Base-by-base conservation (phyloP, 1,140 invertebrate species). In the Oryzaephilus surinamensis region DNA sequence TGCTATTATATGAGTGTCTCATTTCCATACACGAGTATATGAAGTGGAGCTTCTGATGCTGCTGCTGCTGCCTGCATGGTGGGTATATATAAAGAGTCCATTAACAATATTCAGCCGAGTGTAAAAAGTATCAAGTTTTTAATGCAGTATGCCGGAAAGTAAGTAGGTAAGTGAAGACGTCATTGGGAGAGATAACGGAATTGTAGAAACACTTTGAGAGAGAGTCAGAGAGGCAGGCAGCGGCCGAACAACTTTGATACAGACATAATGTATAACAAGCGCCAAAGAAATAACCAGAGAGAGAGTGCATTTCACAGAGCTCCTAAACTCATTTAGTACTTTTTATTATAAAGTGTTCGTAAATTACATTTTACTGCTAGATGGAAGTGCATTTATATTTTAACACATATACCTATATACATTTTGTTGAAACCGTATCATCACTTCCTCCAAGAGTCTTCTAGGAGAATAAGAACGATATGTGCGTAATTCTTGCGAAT, bases 91-190 rank as follows among this genome's bases (percentile, higher is more conserved):
- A 56, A 54, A 50, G 54, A 50, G 43, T 56, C 55, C 55, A 57
- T 57, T 57, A 57, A 53, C 48, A 42, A 48, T 55, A 55, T 48
- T 46, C 55, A 54, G 45, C 52, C 42, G 44, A 55, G 48, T 55
- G 53, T 55, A 51, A 57, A 57, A 57, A 57, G 52, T 57, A 55
- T 57, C 55, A 52, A 53, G 55, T 57, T 57, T 54, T 50, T 54
- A 56, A 54, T 52, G 54, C 46, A 54, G 39, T 48, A 29, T 35
- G 45, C 26, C 45, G 41, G 44, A 42, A 52, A 48, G n/a, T n/a
- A n/a, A n/a, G 53, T 53, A 51, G 45, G 45, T 55, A 52, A 52
- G 53, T 51, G 51, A 53, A 52, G 46, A 53, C 49, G 43, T 55
- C 53, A 53, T 55, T 49, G 45, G n/a, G n/a, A 36, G 39, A 53